Base-by-base conservation (phyloP, 1,140 invertebrate species). In the Apis cerana region DNA sequence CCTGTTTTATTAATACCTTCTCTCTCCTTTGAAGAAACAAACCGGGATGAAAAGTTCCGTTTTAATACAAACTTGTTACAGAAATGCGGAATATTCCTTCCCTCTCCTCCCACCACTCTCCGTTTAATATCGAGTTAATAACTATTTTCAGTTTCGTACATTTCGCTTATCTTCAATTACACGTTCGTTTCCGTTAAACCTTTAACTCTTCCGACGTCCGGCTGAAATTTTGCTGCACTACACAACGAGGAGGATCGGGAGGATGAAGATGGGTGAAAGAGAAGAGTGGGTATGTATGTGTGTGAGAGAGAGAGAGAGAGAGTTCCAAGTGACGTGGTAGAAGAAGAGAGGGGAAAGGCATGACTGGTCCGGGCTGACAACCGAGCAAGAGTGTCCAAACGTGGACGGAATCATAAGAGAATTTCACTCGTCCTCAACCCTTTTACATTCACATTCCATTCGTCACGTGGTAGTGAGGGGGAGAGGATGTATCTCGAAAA, bases 401-500 rank as follows among this genome's bases (percentile, higher is more conserved):
- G 87, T 89, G 89, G 82, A 87, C 76, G 80, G 89, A 90, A 90
- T 90, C 77, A 70, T 84, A 76, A 88, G 75, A 79, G 86, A 74
- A 83, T 88, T 82, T 65, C 65, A 52, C 62, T 58, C 82, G 75
- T 80, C 74, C 68, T 72, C 82, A 77, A 78, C 70, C 85, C 78
- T 87, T 43, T 82, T 87, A 64, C 85, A 87, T 89, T 89, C 87
- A 87, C 86, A 89, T 89, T 89, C 85, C 71, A 80, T 71, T 82
- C 85, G 80, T 27, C 43, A 23, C 54, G 61, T 23, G 48, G n/a
- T 23, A 56, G 69, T 70, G 61, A 43, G 33, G 33, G 5, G 33
- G 3, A 43, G 4, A 43, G 33, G 58, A 80, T 76, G 82, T 86
- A 82, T 83, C 80, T 78, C 75, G 70, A 59, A 80, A 82, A 75